Base-by-base conservation (phyloP, 2,888 invertebrate species). In the Baronia brevicornis region DNA sequence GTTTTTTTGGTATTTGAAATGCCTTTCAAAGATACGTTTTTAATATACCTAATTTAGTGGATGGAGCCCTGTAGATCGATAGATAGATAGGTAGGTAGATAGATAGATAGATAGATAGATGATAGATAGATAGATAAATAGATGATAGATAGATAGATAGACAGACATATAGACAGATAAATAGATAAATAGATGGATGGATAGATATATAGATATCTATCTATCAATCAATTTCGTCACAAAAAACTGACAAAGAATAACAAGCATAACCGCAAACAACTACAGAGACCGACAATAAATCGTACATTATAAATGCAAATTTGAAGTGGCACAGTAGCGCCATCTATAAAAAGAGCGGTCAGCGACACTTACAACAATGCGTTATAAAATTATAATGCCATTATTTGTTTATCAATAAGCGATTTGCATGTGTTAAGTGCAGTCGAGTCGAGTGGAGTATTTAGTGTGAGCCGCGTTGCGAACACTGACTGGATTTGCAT, bases 401-500 rank as follows among this genome's bases (percentile, higher is more conserved):
- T 72, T 74, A 74, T 77, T 78, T 74, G 79, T 74, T 72, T 74
- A 75, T 74, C 72, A 73, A 78, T 74, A 72, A 65, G 57, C 59
- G 63, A 78, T 80, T 79, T 70, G 79, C 79, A 80, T 80, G 73
- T 75, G 75, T 67, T 67, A 70, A 70, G 61, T 71, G 69, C 59
- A 59, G 45, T 43, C 48, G 54, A 59, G 45, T 43, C 48, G 54
- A 58, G 52, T 45, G 45, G 39, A 46, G 59, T 52, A 56, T 52
- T 57, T 60, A 58, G 60, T 44, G 47, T 37, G 54, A 43, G 46
- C 37, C 41, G 52, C 54, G 54, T 51, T 50, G 54, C 53, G 54
- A 58, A 46, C n/a, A n/a, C n/a, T n/a, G n/a, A 53, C 38, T 44
- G 55, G 67, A 70, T 78, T 73, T 60, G 56, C 73, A 72, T 77